Evolutionary conservation across 2,113 vertebrate species (phyloP).

Genomic region (Zosterops pallidus): DNA sequence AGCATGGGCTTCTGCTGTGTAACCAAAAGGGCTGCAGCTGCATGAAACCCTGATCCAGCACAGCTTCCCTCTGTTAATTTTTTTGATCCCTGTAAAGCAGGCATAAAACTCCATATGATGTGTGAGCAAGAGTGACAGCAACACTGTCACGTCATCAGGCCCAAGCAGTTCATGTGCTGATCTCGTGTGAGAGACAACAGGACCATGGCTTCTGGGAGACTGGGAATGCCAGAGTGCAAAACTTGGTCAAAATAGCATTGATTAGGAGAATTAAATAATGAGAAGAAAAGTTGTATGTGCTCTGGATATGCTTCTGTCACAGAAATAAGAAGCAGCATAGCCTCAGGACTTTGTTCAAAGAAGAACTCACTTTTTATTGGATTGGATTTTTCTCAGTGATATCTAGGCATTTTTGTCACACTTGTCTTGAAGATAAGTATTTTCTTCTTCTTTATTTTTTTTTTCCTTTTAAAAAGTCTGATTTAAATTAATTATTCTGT

Average conservation of each 20-base stretch:
- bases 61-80: neutral
- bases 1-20: neutral
- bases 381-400: neutral
- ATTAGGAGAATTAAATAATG: neutral
- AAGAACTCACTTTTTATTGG: neutral
- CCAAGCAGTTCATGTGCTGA: neutral
- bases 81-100: neutral
- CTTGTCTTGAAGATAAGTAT: neutral
- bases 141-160: neutral
- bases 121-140: neutral
- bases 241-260: neutral
- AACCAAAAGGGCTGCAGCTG: neutral
- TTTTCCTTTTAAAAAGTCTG: neutral
- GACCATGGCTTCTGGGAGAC: rapidly evolving
- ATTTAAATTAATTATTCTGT: neutral
- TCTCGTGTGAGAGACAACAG: neutral
- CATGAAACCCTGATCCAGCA: neutral
- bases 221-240: neutral
- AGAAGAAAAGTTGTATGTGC: neutral
- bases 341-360: neutral
- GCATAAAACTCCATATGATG: neutral
- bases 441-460: neutral
- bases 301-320: neutral
- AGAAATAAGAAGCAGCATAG: neutral
- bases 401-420: neutral